These are phyloP conservation scores for Vanessa cardui DNA, from an alignment of 2,888 invertebrate genomes.

Conservation along the genomic window DNA sequence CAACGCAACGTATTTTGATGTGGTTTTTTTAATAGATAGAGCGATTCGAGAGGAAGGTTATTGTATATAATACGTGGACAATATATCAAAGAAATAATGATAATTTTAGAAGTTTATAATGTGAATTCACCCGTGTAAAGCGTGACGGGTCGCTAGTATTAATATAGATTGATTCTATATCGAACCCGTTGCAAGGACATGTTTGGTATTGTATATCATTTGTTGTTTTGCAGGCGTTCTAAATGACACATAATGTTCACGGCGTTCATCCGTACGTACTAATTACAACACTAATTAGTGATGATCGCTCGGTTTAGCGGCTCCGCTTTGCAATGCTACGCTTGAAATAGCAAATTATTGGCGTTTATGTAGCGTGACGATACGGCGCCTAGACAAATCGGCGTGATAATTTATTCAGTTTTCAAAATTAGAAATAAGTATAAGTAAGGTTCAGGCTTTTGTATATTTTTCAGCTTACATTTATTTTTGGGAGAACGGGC, in stretches of 20 bases:
- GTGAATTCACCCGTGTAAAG: too few relatives aligned
- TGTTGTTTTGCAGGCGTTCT: constrained; percentile 1
- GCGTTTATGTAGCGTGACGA: constrained; percentile 28
- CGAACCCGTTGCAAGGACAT: neutral
- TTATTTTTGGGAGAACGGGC: neutral
- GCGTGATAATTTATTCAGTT: neutral
- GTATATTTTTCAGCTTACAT: neutral
- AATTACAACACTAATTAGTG: constrained; percentile 27
- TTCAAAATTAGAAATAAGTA: neutral
- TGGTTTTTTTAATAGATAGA: too few relatives aligned
- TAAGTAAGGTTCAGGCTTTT: neutral
- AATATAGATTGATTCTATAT: too few relatives aligned
- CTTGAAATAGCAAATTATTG: neutral
- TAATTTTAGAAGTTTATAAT: too few relatives aligned
- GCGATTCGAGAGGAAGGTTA: too few relatives aligned
- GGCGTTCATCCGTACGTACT: constrained; percentile 16
- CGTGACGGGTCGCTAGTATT: too few relatives aligned
- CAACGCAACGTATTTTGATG: too few relatives aligned
- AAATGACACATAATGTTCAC: neutral
- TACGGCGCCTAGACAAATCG: constrained; percentile 36
- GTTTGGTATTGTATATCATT: neutral
- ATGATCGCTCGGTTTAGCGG: constrained; percentile 29
- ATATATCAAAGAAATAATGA: too few relatives aligned
- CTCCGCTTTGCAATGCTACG: constrained; percentile 15
- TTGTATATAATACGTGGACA: too few relatives aligned